Evolutionary conservation across 2,797 vertebrate species (phyloP).

Genomic region (Fratercula arctica): DNA sequence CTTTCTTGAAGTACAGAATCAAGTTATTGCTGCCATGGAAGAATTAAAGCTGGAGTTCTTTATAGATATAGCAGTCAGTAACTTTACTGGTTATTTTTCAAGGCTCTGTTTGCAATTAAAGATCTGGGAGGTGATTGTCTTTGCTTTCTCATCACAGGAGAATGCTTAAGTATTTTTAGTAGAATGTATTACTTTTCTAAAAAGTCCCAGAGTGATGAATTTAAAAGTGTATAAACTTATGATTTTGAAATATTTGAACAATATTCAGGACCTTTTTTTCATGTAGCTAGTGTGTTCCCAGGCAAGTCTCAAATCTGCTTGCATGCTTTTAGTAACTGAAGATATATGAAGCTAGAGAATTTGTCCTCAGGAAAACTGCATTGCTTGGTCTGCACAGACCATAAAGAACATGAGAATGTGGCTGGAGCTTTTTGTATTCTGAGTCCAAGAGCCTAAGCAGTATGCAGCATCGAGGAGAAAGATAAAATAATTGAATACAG

Average conservation of each 20-base stretch:
- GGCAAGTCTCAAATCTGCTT: background rate
- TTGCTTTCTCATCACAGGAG: background rate
- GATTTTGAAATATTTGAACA: background rate
- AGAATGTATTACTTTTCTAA: background rate
- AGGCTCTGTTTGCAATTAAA: conserved; percentile 21
- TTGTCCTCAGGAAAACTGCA: background rate
- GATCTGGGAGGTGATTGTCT: background rate
- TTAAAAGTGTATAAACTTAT: background rate
- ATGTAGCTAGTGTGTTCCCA: background rate
- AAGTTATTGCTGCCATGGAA: background rate
- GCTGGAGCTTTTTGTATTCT: background rate
- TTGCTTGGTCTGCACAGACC: background rate
- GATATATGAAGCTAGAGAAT: conserved; percentile 20
- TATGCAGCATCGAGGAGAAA: background rate
- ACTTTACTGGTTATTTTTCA: background rate
- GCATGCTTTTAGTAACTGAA: background rate
- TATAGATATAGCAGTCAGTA: background rate
- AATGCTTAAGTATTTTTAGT: background rate
- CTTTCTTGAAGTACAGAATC: background rate
- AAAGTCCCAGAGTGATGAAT: background rate
- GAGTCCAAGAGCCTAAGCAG: background rate
- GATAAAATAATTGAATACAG: conserved; percentile 43
- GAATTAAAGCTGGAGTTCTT: background rate
- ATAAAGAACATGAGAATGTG: conserved; percentile 47
- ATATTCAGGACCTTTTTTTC: background rate